Conservation (phyloP, 2,888 invertebrate genomes). For the Odontomyia ornata region DNA sequence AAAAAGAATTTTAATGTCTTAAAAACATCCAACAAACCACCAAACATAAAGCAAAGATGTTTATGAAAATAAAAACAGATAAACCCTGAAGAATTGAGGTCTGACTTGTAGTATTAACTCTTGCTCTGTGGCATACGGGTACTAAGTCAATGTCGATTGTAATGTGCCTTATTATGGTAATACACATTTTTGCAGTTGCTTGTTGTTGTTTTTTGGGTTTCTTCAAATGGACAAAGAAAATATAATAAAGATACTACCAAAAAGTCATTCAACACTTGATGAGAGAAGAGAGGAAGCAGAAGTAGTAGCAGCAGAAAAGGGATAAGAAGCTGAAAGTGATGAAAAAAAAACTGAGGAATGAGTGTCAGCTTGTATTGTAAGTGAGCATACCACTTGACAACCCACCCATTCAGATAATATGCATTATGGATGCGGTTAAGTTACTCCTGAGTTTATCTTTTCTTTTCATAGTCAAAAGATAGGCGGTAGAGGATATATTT, state of each 20-base stretch:
- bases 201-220: background rate
- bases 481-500: too few relatives aligned
- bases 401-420: background rate
- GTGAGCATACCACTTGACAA: constrained; percentile 13
- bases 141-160: background rate
- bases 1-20: constrained; percentile 11
- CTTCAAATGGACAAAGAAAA: background rate
- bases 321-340: background rate
- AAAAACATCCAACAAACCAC: background rate
- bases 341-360: background rate
- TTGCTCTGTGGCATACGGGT: background rate
- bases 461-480: too few relatives aligned
- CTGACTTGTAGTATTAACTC: background rate
- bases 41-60: background rate
- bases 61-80: background rate
- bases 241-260: constrained; percentile 21
- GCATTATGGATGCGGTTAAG: constrained; percentile 5
- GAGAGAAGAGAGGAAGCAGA: background rate
- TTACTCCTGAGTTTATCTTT: too few relatives aligned
- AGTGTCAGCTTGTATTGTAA: background rate
- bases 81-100: background rate
- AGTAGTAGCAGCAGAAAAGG: background rate
- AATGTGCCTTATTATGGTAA: constrained; percentile 8
- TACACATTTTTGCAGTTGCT: constrained; percentile 4
- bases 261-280: background rate